A percentile compares a stretch with the other conserved stretches of the same genome.
These are phyloP conservation scores for Onychomys leucogaster DNA, from an alignment of 2,797 vertebrate genomes.

Conservation along the genomic window DNA sequence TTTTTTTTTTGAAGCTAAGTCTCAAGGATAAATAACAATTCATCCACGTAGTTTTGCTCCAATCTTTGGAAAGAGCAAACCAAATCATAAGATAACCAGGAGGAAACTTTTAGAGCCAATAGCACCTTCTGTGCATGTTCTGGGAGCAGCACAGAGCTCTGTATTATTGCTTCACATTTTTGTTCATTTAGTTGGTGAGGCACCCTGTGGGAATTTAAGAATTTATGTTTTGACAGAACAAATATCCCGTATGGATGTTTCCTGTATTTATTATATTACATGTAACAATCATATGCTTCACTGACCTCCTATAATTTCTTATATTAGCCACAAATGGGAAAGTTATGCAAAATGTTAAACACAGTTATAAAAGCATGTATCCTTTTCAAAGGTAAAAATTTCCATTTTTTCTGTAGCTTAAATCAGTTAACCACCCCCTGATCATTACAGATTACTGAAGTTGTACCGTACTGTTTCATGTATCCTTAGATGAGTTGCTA, in stretches of 20 bases:
- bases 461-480: neutral
- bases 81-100: neutral
- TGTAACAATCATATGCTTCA: neutral
- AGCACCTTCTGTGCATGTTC: neutral
- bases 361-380: neutral
- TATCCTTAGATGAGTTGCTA: conserved; percentile 18
- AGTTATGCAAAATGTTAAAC: conserved; percentile 40
- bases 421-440: conserved; percentile 36
- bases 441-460: neutral
- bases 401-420: conserved; percentile 37
- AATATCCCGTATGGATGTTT: neutral
- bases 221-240: neutral
- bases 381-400: neutral
- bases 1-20: conserved; percentile 22
- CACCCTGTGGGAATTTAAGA: neutral
- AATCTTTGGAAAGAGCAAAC: conserved; percentile 22
- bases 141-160: neutral
- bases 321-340: neutral
- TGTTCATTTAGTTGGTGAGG: neutral
- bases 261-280: neutral
- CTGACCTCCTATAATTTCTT: neutral
- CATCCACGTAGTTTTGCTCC: neutral
- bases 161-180: neutral
- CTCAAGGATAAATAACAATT: conserved; percentile 34
- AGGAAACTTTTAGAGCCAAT: conserved; percentile 50